A percentile compares a stretch with the other conserved stretches of the same genome.
phyloP scores from a whole-genome alignment of 2,113 vertebrate genomes.

The Brachyhypopomus occidentalis region DNA sequence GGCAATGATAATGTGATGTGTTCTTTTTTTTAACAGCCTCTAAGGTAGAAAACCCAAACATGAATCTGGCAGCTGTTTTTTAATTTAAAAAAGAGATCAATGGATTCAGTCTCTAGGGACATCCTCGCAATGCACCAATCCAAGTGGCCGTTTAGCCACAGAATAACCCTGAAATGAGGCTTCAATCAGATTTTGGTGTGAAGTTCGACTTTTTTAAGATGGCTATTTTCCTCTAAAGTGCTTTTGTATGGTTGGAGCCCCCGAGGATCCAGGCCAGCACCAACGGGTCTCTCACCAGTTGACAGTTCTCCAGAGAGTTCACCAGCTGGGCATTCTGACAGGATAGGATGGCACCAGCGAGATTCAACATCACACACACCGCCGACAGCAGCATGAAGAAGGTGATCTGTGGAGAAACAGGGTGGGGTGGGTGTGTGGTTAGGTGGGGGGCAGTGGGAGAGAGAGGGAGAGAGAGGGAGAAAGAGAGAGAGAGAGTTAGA shows the following conservation, averaged over 20 bases:
- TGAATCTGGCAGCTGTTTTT: too few species aligned
- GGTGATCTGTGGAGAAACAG: slow-evolving; percentile 82
- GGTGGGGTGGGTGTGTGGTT: too few species aligned
- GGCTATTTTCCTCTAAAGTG: not conserved
- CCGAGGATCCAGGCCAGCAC: not conserved
- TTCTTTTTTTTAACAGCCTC: not conserved
- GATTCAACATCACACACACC: slow-evolving; percentile 97
- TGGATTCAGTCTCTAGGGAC: slow-evolving; percentile 28
- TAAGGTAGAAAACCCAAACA: not conserved
- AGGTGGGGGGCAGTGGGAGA: not conserved
- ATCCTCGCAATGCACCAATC: not conserved
- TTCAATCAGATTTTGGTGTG: not conserved
- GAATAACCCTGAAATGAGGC: not conserved
- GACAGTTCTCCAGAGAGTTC: slow-evolving; percentile 91
- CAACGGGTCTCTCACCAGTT: slow-evolving; percentile 85
- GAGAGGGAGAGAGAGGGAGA: slow-evolving; percentile 45
- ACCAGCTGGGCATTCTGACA: slow-evolving; percentile 98
- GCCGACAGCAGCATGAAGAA: slow-evolving; percentile 99
- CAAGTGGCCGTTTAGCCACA: not conserved
- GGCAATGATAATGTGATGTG: too few species aligned
- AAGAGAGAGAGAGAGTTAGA: slow-evolving; percentile 35
- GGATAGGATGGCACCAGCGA: slow-evolving; percentile 97
- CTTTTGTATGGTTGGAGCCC: not conserved
- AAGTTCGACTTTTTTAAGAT: not conserved
- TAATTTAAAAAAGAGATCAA: slow-evolving; percentile 10